Base-by-base conservation (phyloP, 2,113 vertebrate species). In the Mormyrus iriodes region DNA sequence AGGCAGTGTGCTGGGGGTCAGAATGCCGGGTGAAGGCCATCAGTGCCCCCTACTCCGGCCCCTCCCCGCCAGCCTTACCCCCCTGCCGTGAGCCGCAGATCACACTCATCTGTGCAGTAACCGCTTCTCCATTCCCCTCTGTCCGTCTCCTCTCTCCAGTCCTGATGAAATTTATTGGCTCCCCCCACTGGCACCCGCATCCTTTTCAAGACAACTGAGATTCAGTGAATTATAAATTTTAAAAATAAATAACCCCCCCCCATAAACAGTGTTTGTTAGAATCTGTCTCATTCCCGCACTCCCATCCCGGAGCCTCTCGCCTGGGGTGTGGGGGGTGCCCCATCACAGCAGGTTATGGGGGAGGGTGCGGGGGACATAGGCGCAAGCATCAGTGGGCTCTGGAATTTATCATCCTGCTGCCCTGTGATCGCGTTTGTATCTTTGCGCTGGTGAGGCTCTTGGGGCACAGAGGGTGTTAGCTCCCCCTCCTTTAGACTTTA, bases 381-480 rank as follows among this genome's bases (percentile, higher is more conserved):
- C 89, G 83, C 31, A 65, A 87, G 85, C 90, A 87, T 90, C 90
- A 90, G 44, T 93, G 88, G 86, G 86, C 82, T 91, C 85, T 91
- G 89, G 90, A 91, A 91, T 93, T 93, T 92, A 89, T 90, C 91
- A 92, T 82, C 76, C 86, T 83, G 88, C 86, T 91, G 88, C 52
- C 88, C 88, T 88, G 79, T 90, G 90, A 90, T 90, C 88, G 83
- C 79, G 65, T 90, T 90, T 79, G 69, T 92, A 53, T 90, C 79
- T 90, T 84, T 89, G n/a, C 53, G 35, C 58, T 27, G 65, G 65
- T 85, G 15, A 39, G 53, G 58, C 35, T 2, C 61, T n/a, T n/a
- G n/a, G n/a, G n/a, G n/a, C n/a, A n/a, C n/a, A n/a, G n/a, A n/a
- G n/a, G n/a, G n/a, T n/a, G n/a, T n/a, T n/a, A n/a, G n/a, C n/a